Percentiles rank a stretch among this genome's conserved stretches.
These are phyloP conservation scores for Cyprinodon brontotheroides DNA, from an alignment of 2,113 vertebrate species.

Conservation along the genomic window DNA sequence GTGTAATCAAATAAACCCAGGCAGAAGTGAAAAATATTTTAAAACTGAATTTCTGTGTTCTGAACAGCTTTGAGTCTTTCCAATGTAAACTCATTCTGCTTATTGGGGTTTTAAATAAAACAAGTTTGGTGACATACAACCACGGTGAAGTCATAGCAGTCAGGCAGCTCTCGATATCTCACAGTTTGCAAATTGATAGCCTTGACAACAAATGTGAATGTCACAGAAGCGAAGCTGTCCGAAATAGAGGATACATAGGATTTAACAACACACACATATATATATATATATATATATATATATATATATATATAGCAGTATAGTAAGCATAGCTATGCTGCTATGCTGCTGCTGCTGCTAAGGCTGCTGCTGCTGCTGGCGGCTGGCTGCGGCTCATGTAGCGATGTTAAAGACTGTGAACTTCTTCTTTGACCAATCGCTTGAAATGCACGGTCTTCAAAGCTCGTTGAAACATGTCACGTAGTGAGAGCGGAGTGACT, in stretches of 20 bases:
- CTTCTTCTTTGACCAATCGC: too few species aligned
- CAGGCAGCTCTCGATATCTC: constrained; percentile 90
- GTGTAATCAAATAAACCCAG: neutral
- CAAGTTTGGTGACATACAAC: constrained; percentile 74
- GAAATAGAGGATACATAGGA: too few species aligned
- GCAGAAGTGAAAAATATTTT: neutral
- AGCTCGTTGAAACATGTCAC: constrained; percentile 71
- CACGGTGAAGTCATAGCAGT: constrained; percentile 93
- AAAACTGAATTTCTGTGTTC: neutral
- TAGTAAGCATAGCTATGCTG: too few species aligned
- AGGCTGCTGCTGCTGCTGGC: too few species aligned
- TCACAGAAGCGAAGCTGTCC: too few species aligned
- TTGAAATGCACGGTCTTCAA: too few species aligned
- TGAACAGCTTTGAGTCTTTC: neutral
- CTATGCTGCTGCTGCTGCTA: too few species aligned
- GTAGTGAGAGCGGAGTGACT: constrained; percentile 14
- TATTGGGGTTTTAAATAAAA: neutral
- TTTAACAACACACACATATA: too few species aligned
- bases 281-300: too few species aligned
- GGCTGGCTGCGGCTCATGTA: too few species aligned
- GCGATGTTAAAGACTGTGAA: neutral
- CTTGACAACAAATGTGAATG: constrained; percentile 88
- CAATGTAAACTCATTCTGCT: neutral
- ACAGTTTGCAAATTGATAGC: constrained; percentile 95
- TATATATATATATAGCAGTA: too few species aligned